These are phyloP conservation scores for Meriones psammophilus DNA, from an alignment of 2,797 vertebrate species.

Conservation along the genomic window DNA sequence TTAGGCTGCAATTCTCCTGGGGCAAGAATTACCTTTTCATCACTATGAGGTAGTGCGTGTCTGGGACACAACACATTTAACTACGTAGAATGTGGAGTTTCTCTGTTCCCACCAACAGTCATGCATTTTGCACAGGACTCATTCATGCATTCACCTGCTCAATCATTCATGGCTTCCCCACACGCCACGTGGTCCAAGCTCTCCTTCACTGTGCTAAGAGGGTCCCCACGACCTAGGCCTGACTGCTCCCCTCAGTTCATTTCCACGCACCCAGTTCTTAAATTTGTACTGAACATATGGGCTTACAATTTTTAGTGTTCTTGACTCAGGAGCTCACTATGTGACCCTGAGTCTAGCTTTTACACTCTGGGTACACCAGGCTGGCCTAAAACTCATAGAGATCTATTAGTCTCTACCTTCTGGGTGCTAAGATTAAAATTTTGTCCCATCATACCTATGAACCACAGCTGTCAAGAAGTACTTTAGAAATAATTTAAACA, in stretches of 20 bases:
- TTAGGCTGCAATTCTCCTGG: neutral
- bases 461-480: neutral
- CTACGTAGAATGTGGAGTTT: neutral
- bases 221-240: neutral
- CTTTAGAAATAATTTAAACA: constrained; percentile 57
- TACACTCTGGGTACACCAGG: neutral
- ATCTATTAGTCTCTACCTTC: neutral
- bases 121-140: neutral
- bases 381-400: neutral
- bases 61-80: neutral
- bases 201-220: neutral
- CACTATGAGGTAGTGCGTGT: neutral
- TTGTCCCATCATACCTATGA: neutral
- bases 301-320: neutral
- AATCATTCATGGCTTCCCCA: neutral
- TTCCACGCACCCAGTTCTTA: neutral
- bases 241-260: neutral
- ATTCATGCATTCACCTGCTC: neutral
- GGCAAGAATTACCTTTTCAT: constrained; percentile 11
- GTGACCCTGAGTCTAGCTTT: neutral
- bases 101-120: neutral
- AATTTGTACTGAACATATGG: neutral
- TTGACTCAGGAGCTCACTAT: neutral
- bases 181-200: neutral
- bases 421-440: neutral